Conservation (phyloP, 2,113 vertebrate genomes). For the Ailurus styani region DNA sequence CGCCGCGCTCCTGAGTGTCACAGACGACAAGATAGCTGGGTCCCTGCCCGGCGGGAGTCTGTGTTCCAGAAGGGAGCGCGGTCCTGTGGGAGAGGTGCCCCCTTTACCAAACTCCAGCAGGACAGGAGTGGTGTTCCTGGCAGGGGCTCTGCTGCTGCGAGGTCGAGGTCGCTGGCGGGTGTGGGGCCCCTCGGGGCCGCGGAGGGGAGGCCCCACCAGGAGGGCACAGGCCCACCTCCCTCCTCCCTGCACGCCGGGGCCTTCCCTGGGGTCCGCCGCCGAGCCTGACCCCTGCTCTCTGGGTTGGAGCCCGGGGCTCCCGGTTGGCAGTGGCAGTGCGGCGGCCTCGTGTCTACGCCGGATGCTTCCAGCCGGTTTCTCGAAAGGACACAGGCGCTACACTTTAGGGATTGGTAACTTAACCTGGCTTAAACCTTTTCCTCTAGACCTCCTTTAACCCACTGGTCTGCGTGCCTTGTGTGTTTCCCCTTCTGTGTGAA, state of each 20-base stretch:
- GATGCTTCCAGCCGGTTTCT: background rate
- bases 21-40: background rate
- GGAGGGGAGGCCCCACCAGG: background rate
- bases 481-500: background rate
- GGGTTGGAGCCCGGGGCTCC: background rate
- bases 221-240: background rate
- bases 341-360: background rate
- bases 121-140: background rate
- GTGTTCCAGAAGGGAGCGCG: background rate
- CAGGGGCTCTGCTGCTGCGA: background rate
- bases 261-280: too few species aligned
- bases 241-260: too few species aligned
- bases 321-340: accelerated
- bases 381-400: background rate
- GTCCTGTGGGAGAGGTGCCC: background rate
- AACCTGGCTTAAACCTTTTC: background rate
- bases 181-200: background rate
- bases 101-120: background rate
- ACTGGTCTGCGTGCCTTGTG: background rate
- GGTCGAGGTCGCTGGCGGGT: background rate
- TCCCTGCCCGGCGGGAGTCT: background rate
- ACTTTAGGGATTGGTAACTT: background rate
- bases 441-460: background rate
- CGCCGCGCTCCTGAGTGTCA: background rate
- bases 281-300: background rate